A percentile compares a stretch with the other conserved stretches of the same genome.
phyloP scores from a whole-genome alignment of 23 tunicate species.

The Styela clava region DNA sequence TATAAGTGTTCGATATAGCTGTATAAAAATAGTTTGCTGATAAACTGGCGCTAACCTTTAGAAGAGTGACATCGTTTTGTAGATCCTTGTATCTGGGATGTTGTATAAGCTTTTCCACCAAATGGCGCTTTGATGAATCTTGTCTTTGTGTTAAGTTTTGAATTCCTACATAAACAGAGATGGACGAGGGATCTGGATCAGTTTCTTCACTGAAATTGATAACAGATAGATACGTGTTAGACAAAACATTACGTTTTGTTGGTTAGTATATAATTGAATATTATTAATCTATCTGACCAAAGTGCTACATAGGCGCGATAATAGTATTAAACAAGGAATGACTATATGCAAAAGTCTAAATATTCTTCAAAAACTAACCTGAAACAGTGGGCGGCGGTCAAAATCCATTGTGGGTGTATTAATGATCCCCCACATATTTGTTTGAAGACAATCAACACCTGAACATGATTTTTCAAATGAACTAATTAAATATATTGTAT shows the following conservation, averaged over 20 bases:
- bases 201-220: too few relatives aligned
- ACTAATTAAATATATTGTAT: too few relatives aligned
- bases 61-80: not conserved
- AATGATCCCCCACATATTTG: constrained; percentile 18
- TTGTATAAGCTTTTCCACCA: not conserved
- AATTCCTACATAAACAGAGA: constrained; percentile 2
- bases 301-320: too few relatives aligned
- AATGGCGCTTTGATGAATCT: not conserved
- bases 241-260: too few relatives aligned
- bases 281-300: too few relatives aligned
- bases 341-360: not conserved
- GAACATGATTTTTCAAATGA: too few relatives aligned
- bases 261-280: too few relatives aligned
- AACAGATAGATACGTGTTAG: too few relatives aligned
- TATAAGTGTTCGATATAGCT: too few relatives aligned
- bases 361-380: not conserved
- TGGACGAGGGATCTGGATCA: not conserved
- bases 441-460: not conserved
- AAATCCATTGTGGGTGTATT: constrained; percentile 4
- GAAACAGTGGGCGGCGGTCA: constrained; percentile 21
- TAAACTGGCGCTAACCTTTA: not conserved
- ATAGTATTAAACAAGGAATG: too few relatives aligned
- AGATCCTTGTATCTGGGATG: constrained; percentile 2
- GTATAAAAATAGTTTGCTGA: too few relatives aligned
- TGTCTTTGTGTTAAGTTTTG: not conserved